Percentiles rank a stretch among this genome's conserved stretches.
phyloP scores from a whole-genome alignment of 1,140 invertebrate species.

The Parapsyche elsis region DNA sequence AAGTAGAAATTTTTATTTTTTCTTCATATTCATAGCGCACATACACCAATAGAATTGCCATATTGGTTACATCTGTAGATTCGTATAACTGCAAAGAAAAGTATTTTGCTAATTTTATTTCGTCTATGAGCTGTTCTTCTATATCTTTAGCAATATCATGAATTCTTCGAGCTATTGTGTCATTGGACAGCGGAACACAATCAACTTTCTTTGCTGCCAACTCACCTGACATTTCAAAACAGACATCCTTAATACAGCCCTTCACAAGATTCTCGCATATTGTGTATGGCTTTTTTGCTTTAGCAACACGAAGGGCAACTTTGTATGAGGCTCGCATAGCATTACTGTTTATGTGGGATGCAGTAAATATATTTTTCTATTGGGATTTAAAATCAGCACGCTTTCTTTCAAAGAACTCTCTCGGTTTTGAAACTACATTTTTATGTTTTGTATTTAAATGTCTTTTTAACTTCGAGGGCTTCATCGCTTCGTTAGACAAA shows the following conservation, averaged over 20 bases:
- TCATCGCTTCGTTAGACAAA: no score
- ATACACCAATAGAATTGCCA: background rate
- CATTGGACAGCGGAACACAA: slow-evolving; percentile 31
- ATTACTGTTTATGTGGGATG: background rate
- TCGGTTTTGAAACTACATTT: slow-evolving; percentile 1
- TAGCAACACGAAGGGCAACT: background rate
- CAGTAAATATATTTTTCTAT: background rate
- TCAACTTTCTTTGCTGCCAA: slow-evolving; percentile 30
- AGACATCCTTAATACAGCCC: slow-evolving; percentile 16
- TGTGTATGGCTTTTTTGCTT: background rate
- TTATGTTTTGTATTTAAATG: slow-evolving; percentile 3
- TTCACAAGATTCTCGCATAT: slow-evolving; percentile 1
- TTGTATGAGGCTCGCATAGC: slow-evolving; percentile 5
- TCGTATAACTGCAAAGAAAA: slow-evolving; percentile 37
- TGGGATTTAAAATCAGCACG: slow-evolving; percentile 3
- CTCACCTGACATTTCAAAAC: slow-evolving; percentile 27
- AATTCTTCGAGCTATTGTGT: slow-evolving; percentile 36
- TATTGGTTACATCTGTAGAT: slow-evolving; percentile 27
- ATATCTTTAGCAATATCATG: no score
- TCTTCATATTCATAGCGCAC: no score
- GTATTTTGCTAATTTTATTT: slow-evolving; percentile 41
- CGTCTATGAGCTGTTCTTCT: background rate
- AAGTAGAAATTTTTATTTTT: no score
- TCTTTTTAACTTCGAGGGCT: background rate
- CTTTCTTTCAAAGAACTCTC: background rate